A percentile compares a stretch with the other conserved stretches of the same genome.
These are phyloP conservation scores for Andrena flavipes DNA, from an alignment of 2,888 invertebrate species.

Conservation along the genomic window DNA sequence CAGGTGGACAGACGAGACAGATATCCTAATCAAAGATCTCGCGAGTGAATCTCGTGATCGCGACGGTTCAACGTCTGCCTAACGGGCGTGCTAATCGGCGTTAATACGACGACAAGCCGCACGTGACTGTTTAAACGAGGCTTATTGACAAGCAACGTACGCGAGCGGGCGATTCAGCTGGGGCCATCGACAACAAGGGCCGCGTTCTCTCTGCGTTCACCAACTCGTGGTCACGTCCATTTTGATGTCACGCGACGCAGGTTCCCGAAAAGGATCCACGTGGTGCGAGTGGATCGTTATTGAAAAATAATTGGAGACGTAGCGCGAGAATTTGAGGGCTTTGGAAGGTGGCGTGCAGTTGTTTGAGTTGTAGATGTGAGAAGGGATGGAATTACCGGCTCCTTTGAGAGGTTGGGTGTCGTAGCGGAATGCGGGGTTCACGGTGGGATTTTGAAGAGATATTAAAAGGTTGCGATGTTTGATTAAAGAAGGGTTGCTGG, in stretches of 20 bases:
- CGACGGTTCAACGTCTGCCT: slow-evolving; percentile 82
- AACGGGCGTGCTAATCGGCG: slow-evolving; percentile 83
- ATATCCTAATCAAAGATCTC: slow-evolving; percentile 38
- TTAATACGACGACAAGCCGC: slow-evolving; percentile 80
- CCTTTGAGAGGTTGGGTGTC: too few species aligned
- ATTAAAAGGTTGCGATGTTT: too few species aligned
- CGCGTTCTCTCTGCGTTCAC: slow-evolving; percentile 1
- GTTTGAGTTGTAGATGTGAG: too few species aligned
- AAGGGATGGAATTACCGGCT: too few species aligned
- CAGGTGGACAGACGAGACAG: slow-evolving; percentile 29
- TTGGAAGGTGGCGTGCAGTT: too few species aligned
- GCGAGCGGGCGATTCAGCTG: slow-evolving; percentile 44
- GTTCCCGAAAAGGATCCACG: too few species aligned
- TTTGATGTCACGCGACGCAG: background rate
- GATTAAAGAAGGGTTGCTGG: background rate
- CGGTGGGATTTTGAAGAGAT: too few species aligned
- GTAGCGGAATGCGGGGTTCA: too few species aligned
- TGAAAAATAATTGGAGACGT: background rate
- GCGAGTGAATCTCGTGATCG: slow-evolving; percentile 36
- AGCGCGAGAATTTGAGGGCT: background rate
- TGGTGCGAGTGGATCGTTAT: too few species aligned
- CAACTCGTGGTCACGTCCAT: background rate
- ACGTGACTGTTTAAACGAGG: slow-evolving; percentile 61
- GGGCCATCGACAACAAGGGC: slow-evolving; percentile 43
- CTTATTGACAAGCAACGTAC: slow-evolving; percentile 65